Base-by-base conservation (phyloP, 2,888 invertebrate species). In the Exocentrus adspersus region DNA sequence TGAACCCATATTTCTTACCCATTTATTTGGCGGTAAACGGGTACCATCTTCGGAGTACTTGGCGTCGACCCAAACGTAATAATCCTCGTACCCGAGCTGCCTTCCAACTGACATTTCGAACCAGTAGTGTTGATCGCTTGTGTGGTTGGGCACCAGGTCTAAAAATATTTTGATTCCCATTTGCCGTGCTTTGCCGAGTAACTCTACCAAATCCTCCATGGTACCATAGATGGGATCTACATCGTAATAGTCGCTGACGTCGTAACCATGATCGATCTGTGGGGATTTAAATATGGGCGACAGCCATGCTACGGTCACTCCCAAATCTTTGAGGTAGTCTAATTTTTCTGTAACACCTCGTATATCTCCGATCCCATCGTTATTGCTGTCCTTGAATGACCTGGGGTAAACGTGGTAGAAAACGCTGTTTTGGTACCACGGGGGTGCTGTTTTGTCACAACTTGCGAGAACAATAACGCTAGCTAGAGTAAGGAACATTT, bases 381-480 rank as follows among this genome's bases (percentile, higher is more conserved):
- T 90, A 79, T 93, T 84, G 12, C 89, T 89, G 80, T 97, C 97
- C 79, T 89, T 89, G 81, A 94, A 96, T 0, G 95, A 93, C 62
- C 92, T 85, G 0, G 94, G 92, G 79, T 93, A 93, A 54, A 95
- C 90, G 83, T 96, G 94, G 83, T 97, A 97, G 54, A 94, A 86
- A 6, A 89, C 86, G 30, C 90, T 88, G 50, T 88, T 89, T 78
- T 93, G 86, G 91, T 93, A 95, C 97, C 97, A 97, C 54, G 42
- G 12, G 42, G 20, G n/a, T n/a, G n/a, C n/a, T n/a, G n/a, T 20
- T 10, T 54, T 2, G 1, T 14, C 24, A 20, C 21, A 21, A 42
- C 16, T 2, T 2, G 12, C 37, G 14, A 37, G 4, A 37, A 2
- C 14, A 4, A 9, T 5, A 37, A 37, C n/a, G 14, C 37, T n/a